Evolutionary conservation across 2,113 vertebrate genomes (phyloP), one percentile per base, ranked within the genome.

Genomic region (Chamaea fasciata): DNA sequence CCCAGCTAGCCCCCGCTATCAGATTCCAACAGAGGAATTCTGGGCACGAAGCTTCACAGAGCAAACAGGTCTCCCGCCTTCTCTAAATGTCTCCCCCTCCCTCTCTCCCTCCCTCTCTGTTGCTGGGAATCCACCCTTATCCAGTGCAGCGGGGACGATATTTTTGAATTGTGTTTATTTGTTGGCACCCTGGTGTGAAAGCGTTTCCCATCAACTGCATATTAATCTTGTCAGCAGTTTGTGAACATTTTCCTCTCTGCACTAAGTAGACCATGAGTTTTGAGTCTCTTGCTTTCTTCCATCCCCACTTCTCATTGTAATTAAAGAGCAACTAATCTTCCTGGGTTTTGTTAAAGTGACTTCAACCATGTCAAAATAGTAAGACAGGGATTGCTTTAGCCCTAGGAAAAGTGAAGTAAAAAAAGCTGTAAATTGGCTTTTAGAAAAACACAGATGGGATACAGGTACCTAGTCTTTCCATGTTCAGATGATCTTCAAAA

Each of bases 91-190:
- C 83, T 71, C 53, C 31, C 78, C 23, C 30, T 76, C 30, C 37
- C n/a, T 67, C 37, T 31, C 41, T 55, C 75, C 41, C 50, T 65
- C 64, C 9, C 55, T 89, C 84, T 78, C 94, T 95, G 84, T 92
- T 77, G 37, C 95, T 94, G 76, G 84, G 94, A 97, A 96, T 93
- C 85, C 83, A 91, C 41, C 70, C 96, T 94, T 60, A 92, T 79
- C 95, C 89, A 84, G 93, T 91, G 84, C 87, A 90, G 90, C 81
- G 2, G 90, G 84, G 92, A 94, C 4, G 97, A 98, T 98, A 98
- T 98, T 97, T 98, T 97, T 98, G 98, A 98, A 98, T 98, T 99
- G 98, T 98, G 99, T 99, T 99, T 99, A 99, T 99, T 98, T 98
- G 98, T 99, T 99, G 98, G 98, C 99, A 97, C 98, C 98, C 98